Conservation (phyloP, 2,888 invertebrate genomes). For the Caenorhabditis auriculariae region DNA sequence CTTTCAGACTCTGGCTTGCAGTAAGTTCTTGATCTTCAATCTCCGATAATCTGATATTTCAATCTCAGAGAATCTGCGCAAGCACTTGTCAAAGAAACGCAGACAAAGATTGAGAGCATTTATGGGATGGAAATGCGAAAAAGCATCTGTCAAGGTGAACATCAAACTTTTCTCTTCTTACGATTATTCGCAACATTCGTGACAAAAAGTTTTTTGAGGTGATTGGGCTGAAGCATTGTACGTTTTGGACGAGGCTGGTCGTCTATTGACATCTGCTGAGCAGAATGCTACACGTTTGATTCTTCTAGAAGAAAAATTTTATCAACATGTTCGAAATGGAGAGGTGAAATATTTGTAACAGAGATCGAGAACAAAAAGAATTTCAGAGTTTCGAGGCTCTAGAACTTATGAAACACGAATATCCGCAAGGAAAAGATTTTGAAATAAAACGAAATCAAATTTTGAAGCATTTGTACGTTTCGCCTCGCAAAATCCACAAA, state of each 20-base stretch:
- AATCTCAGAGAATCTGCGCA: conserved; percentile 50
- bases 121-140: conserved; percentile 38
- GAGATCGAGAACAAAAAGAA: not conserved
- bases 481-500: too few relatives aligned
- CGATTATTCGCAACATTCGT: too few relatives aligned
- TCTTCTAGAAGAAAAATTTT: conserved; percentile 1
- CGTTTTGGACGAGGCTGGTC: conserved; percentile 31
- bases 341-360: conserved; percentile 9
- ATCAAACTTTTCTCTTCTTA: not conserved
- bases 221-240: conserved; percentile 42
- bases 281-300: not conserved
- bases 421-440: too few relatives aligned
- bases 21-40: conserved; percentile 26
- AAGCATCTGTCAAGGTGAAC: conserved; percentile 15
- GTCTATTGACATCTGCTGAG: conserved; percentile 4
- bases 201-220: conserved; percentile 16
- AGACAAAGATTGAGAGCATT: conserved; percentile 51
- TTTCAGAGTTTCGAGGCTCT: conserved; percentile 2
- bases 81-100: conserved; percentile 53
- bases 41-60: not conserved
- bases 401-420: not conserved
- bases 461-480: too few relatives aligned
- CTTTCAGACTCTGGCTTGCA: conserved; percentile 48
- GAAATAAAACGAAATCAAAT: too few relatives aligned
- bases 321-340: conserved; percentile 3